Conservation (phyloP, 2,888 invertebrate species). For the Idaea biselata region DNA sequence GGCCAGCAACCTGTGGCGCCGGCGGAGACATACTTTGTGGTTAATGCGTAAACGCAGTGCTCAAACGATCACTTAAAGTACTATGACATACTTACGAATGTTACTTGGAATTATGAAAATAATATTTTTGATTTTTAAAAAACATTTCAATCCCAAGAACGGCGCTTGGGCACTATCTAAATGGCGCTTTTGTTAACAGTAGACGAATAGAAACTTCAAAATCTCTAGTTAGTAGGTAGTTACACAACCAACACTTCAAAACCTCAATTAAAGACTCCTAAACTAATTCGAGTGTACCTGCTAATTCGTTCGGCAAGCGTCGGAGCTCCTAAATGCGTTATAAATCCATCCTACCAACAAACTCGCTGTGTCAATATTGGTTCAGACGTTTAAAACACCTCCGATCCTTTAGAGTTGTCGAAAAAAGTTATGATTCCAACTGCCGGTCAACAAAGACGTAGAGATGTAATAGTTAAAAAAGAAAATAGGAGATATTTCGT, state of each 20-base stretch:
- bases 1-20: slow-evolving; percentile 42
- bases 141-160: too few relatives aligned
- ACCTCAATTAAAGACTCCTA: slow-evolving; percentile 40
- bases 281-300: slow-evolving; percentile 52
- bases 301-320: slow-evolving; percentile 54
- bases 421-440: slow-evolving; percentile 54
- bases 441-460: slow-evolving; percentile 53
- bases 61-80: slow-evolving; percentile 57
- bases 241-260: slow-evolving; percentile 12
- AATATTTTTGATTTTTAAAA: slow-evolving; percentile 15
- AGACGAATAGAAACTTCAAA: neutral
- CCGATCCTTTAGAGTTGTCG: slow-evolving; percentile 33
- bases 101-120: slow-evolving; percentile 22
- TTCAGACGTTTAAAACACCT: slow-evolving; percentile 39
- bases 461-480: slow-evolving; percentile 61
- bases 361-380: slow-evolving; percentile 60
- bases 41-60: slow-evolving; percentile 60
- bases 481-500: slow-evolving; percentile 58
- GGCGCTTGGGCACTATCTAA: neutral
- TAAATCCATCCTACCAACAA: slow-evolving; percentile 57
- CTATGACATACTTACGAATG: slow-evolving; percentile 68
- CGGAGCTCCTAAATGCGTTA: slow-evolving; percentile 48
- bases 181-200: neutral
- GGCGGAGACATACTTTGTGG: slow-evolving; percentile 53
- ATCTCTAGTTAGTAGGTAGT: neutral